Evolutionary conservation across 2,888 invertebrate genomes (phyloP), one percentile per base, ranked within the genome.

Genomic region (Malthinus flaveolus): DNA sequence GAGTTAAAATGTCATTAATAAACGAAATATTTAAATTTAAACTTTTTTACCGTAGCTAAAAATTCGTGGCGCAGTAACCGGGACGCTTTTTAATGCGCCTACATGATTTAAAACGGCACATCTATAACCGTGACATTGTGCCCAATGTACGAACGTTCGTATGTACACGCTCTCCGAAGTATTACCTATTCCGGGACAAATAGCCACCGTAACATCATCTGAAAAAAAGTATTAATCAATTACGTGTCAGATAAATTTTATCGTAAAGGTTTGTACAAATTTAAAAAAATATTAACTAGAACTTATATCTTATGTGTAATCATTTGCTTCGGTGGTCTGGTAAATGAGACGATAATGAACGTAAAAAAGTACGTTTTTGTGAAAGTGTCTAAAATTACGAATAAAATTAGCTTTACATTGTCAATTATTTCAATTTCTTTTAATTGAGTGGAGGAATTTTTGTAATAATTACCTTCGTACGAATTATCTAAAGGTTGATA

Each of bases 151-250:
- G 78, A 94, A 94, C 11, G 95, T 95, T 62, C 95, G 85, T 62
- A 97, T 93, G 79, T 97, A 97, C 49, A 94, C 90, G 73, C 93
- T 93, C 79, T 97, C 96, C 44, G 95, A 95, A 44, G 92, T 92
- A 80, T 96, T 97, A 47, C 95, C 95, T 71, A 97, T 95, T 60
- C 96, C 96, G 47, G 94, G 91, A 72, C 93, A 93, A 68, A 95
- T 89, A 8, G 93, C 92, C 59, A 95, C 85, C 3, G 93, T 93
- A 68, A 92, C 85, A 76, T 93, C 92, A 82, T 92, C 94, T 93
- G 77, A 11, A 81, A 79, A 35, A 36, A 36, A 34, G 7, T 11
- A 39, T 39, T 3, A 34, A 33, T 10, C 32, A 13, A 23, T 44
- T 44, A 9, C 31, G 9, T 13, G 13, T 23, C 23, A 15, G 11